phyloP scores from a whole-genome alignment of 2,888 invertebrate genomes.

The Phyto melanocephala region DNA sequence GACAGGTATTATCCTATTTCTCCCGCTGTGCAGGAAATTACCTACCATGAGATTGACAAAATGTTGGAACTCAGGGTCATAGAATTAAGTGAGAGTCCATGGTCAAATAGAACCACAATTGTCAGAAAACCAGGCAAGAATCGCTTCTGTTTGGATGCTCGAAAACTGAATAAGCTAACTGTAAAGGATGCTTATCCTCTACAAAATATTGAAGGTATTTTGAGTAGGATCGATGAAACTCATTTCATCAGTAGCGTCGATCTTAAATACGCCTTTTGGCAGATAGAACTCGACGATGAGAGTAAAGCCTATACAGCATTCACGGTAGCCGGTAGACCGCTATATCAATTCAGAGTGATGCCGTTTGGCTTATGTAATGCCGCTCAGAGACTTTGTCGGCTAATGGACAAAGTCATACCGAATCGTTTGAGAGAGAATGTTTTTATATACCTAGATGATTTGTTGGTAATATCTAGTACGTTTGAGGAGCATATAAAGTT shows the following conservation, averaged over 20 bases:
- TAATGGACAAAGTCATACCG: slow-evolving; percentile 45
- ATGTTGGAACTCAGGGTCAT: slow-evolving; percentile 70
- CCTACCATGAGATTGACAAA: slow-evolving; percentile 64
- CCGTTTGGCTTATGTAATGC: slow-evolving; percentile 48
- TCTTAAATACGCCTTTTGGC: slow-evolving; percentile 48
- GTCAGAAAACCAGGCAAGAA: slow-evolving; percentile 53
- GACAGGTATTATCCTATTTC: slow-evolving; percentile 15
- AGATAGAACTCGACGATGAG: slow-evolving; percentile 32
- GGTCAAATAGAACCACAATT: slow-evolving; percentile 59
- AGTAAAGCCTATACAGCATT: slow-evolving; percentile 45
- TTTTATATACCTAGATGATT: not conserved
- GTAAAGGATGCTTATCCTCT: slow-evolving; percentile 11
- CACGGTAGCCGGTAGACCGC: slow-evolving; percentile 47
- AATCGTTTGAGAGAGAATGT: not conserved
- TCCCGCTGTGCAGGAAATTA: not conserved
- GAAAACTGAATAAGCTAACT: slow-evolving; percentile 36
- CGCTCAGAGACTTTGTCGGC: slow-evolving; percentile 56
- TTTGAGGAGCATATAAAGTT: not conserved
- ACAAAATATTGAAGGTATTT: slow-evolving; percentile 39
- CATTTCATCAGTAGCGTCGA: slow-evolving; percentile 68
- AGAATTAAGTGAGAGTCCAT: slow-evolving; percentile 68
- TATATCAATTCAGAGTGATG: slow-evolving; percentile 54
- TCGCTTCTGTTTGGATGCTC: slow-evolving; percentile 40
- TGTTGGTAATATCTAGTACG: not conserved
- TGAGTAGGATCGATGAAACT: slow-evolving; percentile 64